Percentiles rank a stretch among this genome's conserved stretches.
Conservation (phyloP, 1,140 invertebrate genomes). For the Formica exsecta region DNA sequence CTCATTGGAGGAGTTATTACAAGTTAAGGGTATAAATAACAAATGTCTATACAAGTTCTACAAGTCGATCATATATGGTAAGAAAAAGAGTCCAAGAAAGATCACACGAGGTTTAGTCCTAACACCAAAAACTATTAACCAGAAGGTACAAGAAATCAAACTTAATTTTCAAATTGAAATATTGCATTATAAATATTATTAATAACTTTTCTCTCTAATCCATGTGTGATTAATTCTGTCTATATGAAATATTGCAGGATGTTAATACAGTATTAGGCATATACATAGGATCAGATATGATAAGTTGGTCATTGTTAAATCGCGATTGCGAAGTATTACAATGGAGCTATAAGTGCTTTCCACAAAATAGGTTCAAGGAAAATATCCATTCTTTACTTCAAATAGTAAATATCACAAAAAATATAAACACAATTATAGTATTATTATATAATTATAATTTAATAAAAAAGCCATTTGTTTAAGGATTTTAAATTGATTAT, state of each 20-base stretch:
- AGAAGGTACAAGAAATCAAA: slow-evolving; percentile 1
- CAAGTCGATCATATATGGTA: slow-evolving; percentile 6
- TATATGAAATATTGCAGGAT: slow-evolving; percentile 2
- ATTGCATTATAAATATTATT: not conserved
- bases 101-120: not conserved
- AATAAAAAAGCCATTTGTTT: not conserved
- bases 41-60: slow-evolving; percentile 7
- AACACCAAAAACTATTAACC: slow-evolving; percentile 5
- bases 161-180: not conserved
- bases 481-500: not conserved
- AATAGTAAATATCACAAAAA: slow-evolving; percentile 41
- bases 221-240: not conserved
- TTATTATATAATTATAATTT: not conserved
- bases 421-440: not conserved
- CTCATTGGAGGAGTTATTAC: slow-evolving; percentile 28
- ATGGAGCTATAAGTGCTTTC: slow-evolving; percentile 26
- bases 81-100: not conserved
- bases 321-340: slow-evolving; percentile 36
- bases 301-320: slow-evolving; percentile 58
- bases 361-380: not conserved
- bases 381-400: slow-evolving; percentile 17
- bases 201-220: not conserved
- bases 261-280: slow-evolving; percentile 41
- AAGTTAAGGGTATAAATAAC: not conserved
- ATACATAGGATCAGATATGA: slow-evolving; percentile 21